Base-by-base conservation (phyloP, 1,140 invertebrate genomes). In the Chionoecetes opilio region DNA sequence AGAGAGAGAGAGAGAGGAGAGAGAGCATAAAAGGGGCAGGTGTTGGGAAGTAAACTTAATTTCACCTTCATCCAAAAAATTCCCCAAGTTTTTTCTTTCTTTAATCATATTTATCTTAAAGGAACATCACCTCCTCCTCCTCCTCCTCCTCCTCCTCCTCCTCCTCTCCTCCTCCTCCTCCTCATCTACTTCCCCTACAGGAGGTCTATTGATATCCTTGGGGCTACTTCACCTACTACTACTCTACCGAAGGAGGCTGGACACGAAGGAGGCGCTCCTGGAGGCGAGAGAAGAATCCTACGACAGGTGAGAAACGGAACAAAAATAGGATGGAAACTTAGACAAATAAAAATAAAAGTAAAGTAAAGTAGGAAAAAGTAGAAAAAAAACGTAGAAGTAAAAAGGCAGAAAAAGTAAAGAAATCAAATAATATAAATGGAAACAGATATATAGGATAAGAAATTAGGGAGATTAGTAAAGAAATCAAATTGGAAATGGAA, bases 251-350 rank as follows among this genome's bases (percentile, higher is more conserved):
- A 95, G 38, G 90, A 91, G 63, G 32, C 34, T 95, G 90, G 94
- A 92, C 9, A 46, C 90, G n/a, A 91, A 92, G 90, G 94, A 95
- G 34, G 94, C 94, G 41, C 46, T 95, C 29, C 89, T 95, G 21
- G 90, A 95, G 41, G 82, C 90, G 82, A 92, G 85, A 35, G 94
- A 95, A n/a, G 94, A 95, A 11, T 95, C 94, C 8, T 95, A 95
- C 82, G 94, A 95, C 82, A 95, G 94, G 94, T 95, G 82, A 90
- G 93, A 31, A 14, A 63, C 34, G 35, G 17, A 84, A n/a, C 35
- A 32, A 63, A 32, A 2, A 31, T n/a, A 31, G 32, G 89, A 31
- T 38, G 32, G 89, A 91, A 17, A 90, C 14, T 34, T 21, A 86
- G 87, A 38, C 3, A 35, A 35, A 88, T 37, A 38, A 35, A n/a